Evolutionary conservation across 2,113 vertebrate species (phyloP).

Genomic region (Phocoena phocoena): DNA sequence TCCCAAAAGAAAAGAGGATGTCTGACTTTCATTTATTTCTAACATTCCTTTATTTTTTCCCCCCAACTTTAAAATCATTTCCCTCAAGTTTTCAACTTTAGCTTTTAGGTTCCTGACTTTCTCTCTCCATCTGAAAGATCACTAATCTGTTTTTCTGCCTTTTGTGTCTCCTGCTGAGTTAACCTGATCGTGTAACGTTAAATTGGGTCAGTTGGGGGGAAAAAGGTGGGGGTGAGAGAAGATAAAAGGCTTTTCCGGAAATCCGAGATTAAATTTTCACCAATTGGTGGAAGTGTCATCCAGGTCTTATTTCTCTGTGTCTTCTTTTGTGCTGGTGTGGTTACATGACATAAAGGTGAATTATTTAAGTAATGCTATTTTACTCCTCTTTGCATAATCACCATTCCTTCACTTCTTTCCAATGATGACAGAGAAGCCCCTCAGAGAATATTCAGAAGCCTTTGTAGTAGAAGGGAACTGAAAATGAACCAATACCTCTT

Average conservation of each 20-base stretch:
- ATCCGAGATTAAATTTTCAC: slow-evolving; percentile 70
- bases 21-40: slow-evolving; percentile 20
- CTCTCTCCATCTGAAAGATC: slow-evolving; percentile 39
- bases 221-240: not conserved
- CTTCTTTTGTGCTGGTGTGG: slow-evolving; percentile 49
- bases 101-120: slow-evolving; percentile 20
- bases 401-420: slow-evolving; percentile 37
- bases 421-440: slow-evolving; percentile 36
- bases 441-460: slow-evolving; percentile 54
- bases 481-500: slow-evolving; percentile 53
- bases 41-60: not conserved
- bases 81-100: slow-evolving; percentile 8
- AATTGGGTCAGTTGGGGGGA: slow-evolving; percentile 60
- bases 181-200: slow-evolving; percentile 70
- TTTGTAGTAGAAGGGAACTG: slow-evolving; percentile 56
- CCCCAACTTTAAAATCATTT: slow-evolving; percentile 34
- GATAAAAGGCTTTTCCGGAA: slow-evolving; percentile 71
- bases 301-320: slow-evolving; percentile 61
- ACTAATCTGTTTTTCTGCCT: slow-evolving; percentile 68
- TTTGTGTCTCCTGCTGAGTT: slow-evolving; percentile 48
- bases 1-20: not conserved
- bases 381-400: slow-evolving; percentile 49
- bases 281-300: slow-evolving; percentile 10
- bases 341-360: slow-evolving; percentile 59
- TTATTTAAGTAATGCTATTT: slow-evolving; percentile 70